Evolutionary conservation across 2,113 vertebrate genomes (phyloP), one percentile per base, ranked within the genome.

Genomic region (Oryzias celebensis): DNA sequence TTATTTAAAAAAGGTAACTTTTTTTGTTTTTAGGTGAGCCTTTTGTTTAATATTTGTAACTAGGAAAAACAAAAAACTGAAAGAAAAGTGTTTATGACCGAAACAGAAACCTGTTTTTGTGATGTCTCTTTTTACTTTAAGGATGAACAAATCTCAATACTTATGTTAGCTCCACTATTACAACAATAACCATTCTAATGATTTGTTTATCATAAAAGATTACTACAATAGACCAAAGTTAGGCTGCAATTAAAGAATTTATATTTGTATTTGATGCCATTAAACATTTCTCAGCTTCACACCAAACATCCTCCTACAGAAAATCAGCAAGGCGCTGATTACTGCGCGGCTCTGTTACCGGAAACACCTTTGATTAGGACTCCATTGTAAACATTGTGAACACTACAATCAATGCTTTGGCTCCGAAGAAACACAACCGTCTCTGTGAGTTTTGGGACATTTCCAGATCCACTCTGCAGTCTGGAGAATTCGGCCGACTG

Each of bases 311-410:
- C 47, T 57, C 5, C 45, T 49, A 43, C 17, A 43, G 43, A 60
- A 65, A 52, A 52, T 62, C 71, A 67, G 66, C 48, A n/a, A 52
- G 63, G 42, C 53, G 63, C 23, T 78, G 65, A 80, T 76, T 66
- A 48, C 20, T 22, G 71, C 57, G 58, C 48, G 23, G 4, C 47
- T 26, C 42, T 43, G 36, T 52, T 23, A 49, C 15, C 31, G 56
- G 46, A 59, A 64, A 15, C 18, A 14, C 58, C 22, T 68, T 71
- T 62, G 49, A 76, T 69, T 67, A 47, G 46, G 20, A 26, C 53
- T 52, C 22, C 26, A 52, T 71, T 47, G 43, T 70, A 65, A 84
- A 65, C 49, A 67, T 22, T 48, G 26, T 51, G 47, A 67, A 55
- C 61, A 53, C 58, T 24, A 62, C 54, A 67, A 74, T 69, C 45